Evolutionary conservation across 2,888 invertebrate species (phyloP), one percentile per base, ranked within the genome.

Genomic region (Scaptodrosophila latifasciaeformis): DNA sequence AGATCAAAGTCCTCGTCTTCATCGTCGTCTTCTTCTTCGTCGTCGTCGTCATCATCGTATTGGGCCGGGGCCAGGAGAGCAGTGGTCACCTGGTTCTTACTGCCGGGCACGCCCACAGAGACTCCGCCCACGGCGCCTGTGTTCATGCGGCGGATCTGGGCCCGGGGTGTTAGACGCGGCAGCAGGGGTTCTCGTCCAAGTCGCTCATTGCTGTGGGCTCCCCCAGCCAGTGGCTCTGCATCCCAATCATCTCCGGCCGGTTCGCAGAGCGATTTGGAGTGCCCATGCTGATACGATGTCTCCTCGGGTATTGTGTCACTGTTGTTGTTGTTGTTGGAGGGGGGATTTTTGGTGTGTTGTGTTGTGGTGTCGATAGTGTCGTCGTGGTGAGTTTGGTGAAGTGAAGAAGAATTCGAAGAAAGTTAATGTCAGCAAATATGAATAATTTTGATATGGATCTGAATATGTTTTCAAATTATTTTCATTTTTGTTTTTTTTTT

Each of bases 261-360:
- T 68, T 90, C 90, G 44, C 91, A 91, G 65, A 90, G 83, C 40
- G 89, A 90, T 85, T 90, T 89, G 83, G 89, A 88, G 82, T 88
- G 88, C 51, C 88, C 87, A 76, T 87, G 88, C 39, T 76, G 81
- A 47, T 84, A 82, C 61, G 72, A 75, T 82, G 90, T 90, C 82
- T 92, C 92, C 87, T 93, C 92, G 50, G 92, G 92, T 75, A 92
- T 92, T 59, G 90, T 91, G 84, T 91, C 91, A 67, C 91, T 86
- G 54, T 47, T 46, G 62, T 42, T 49, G 53, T 37, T 53, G 48
- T 52, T 54, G 54, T 63, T 54, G 65, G 57, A 45, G 49, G 31
- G 34, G 17, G 59, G 48, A 50, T 54, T n/a, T n/a, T n/a, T 44
- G 68, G 39, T 37, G 37, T 10, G 37, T 5, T 34, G 12, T 12